These are phyloP conservation scores for Enteromius unitaeniatus DNA, from an alignment of 2,797 vertebrate genomes.

Conservation along the genomic window DNA sequence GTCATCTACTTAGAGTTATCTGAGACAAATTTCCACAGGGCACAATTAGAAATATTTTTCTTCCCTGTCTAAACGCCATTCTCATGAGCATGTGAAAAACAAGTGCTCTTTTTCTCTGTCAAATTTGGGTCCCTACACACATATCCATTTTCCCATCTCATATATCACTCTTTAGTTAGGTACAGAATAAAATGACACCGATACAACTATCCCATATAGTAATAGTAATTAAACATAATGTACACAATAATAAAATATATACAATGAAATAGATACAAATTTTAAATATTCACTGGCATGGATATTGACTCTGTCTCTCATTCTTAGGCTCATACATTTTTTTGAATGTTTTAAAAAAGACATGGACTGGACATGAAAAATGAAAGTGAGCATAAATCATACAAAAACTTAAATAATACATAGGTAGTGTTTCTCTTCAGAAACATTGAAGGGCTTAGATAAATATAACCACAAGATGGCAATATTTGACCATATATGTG, in stretches of 20 bases:
- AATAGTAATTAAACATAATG: slow-evolving; percentile 83
- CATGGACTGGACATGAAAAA: slow-evolving; percentile 65
- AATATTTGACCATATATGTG: slow-evolving; percentile 71
- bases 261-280: slow-evolving; percentile 82
- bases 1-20: slow-evolving; percentile 68
- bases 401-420: slow-evolving; percentile 14
- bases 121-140: slow-evolving; percentile 77
- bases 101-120: slow-evolving; percentile 71
- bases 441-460: slow-evolving; percentile 19
- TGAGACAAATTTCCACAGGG: slow-evolving; percentile 76
- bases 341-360: slow-evolving; percentile 71
- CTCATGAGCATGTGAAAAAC: slow-evolving; percentile 74
- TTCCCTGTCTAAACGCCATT: slow-evolving; percentile 21
- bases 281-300: slow-evolving; percentile 67
- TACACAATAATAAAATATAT: slow-evolving; percentile 87
- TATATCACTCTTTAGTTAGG: slow-evolving; percentile 76
- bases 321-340: slow-evolving; percentile 63
- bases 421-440: slow-evolving; percentile 26
- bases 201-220: slow-evolving; percentile 82
- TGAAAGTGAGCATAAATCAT: slow-evolving; percentile 47
- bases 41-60: slow-evolving; percentile 70
- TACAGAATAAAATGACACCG: slow-evolving; percentile 83
- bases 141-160: slow-evolving; percentile 71
- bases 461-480: slow-evolving; percentile 76
- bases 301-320: slow-evolving; percentile 57